phyloP scores from a whole-genome alignment of 2,113 vertebrate species.

The Sialia sialis region DNA sequence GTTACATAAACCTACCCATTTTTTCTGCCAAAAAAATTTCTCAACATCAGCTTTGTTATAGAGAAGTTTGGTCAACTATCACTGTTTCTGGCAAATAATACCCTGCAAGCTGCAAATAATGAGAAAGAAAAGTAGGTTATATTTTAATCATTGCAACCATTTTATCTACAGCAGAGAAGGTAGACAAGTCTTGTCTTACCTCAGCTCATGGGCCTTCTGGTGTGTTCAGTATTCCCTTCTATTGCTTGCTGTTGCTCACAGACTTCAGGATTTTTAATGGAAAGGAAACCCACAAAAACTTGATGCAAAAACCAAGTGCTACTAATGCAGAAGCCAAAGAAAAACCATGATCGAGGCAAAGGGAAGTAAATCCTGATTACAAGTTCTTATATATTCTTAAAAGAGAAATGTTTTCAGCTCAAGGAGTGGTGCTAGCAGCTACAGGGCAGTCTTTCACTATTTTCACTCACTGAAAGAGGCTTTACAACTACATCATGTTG shows the following conservation, averaged over 20 bases:
- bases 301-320: not conserved
- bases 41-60: not conserved
- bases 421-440: not conserved
- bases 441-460: not conserved
- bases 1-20: not conserved
- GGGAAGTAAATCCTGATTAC: not conserved
- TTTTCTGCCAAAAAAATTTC: not conserved
- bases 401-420: not conserved
- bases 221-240: not conserved
- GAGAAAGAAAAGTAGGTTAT: not conserved
- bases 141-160: not conserved
- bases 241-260: not conserved
- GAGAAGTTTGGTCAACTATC: not conserved
- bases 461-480: not conserved
- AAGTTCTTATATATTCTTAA: not conserved
- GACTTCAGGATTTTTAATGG: not conserved
- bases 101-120: not conserved
- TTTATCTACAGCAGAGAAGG: not conserved
- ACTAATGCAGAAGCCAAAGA: not conserved
- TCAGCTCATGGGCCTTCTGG: not conserved
- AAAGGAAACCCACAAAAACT: not conserved
- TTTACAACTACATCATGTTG: not conserved
- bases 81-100: not conserved
- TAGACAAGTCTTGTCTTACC: slow-evolving; percentile 4
- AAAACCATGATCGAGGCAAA: not conserved